Conservation (phyloP, 2,113 vertebrate genomes). For the Charadrius vociferus region DNA sequence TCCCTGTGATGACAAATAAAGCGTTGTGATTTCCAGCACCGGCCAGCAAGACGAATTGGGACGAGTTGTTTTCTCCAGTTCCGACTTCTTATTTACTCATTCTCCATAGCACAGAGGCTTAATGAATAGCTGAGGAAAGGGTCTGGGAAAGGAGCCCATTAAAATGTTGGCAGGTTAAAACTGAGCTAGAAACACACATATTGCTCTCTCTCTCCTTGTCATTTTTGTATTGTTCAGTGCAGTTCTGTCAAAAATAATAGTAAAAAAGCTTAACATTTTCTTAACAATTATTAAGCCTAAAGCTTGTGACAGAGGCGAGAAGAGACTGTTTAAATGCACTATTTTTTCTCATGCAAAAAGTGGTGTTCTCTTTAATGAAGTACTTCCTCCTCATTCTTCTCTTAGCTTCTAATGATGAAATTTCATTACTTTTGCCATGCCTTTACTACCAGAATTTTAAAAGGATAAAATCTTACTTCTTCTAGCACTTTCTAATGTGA, state of each 20-base stretch:
- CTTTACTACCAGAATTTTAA: not conserved
- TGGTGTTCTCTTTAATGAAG: not conserved
- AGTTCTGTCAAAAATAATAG: not conserved
- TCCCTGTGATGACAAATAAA: not conserved
- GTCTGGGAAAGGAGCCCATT: not conserved
- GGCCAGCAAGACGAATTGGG: fast-evolving
- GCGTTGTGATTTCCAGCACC: not conserved
- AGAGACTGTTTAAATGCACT: not conserved
- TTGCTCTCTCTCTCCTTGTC: not conserved
- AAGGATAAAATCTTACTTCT: not conserved
- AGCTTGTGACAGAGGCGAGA: not conserved
- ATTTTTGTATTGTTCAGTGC: not conserved
- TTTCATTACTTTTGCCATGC: not conserved
- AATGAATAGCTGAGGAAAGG: not conserved
- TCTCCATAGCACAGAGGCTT: not conserved
- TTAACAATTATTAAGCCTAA: not conserved
- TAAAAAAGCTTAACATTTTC: not conserved
- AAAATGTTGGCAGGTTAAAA: not conserved
- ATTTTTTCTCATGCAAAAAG: not conserved
- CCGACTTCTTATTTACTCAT: not conserved
- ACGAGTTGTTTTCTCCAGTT: not conserved
- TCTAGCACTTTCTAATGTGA: not conserved
- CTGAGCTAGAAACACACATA: not conserved
- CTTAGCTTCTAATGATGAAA: not conserved
- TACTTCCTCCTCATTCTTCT: not conserved